Base-by-base conservation (phyloP, 2,888 invertebrate species). In the Petrolisthes manimaculis region DNA sequence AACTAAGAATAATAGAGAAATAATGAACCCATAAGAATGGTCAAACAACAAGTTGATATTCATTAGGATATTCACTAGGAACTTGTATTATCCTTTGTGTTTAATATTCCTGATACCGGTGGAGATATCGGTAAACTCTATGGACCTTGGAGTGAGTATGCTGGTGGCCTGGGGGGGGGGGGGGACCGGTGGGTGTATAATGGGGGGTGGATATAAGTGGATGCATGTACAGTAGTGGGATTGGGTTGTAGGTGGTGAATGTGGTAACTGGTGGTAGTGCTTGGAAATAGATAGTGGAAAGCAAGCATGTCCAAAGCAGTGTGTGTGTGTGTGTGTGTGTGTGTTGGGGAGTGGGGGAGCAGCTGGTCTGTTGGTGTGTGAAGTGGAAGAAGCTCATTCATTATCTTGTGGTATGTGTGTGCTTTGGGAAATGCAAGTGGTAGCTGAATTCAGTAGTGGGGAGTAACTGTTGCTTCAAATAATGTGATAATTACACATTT, bases 1-100 rank as follows among this genome's bases (percentile, higher is more conserved):
- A 71, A 84, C 55, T 53, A 83, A 86, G 56, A 77, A 86, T 51
- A 83, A 67, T 24, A 84, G 82, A 79, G 78, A 71, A 87, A 87
- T 56, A 87, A 83, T 55, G 87, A 79, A 84, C 80, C 83, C 83
- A 71, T 87, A 75, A 83, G 37, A 53, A 53, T 75, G 79, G 69
- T 84, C 78, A 87, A 86, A 87, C 83, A 83, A 83, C 87, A 87
- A 69, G 87, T 77, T 87, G 69, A 81, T 83, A 74, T 37, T 37
- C 37, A 87, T 87, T 87, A 87, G 83, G 87, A 87, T 78, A 87
- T 83, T 82, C 79, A 87, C 87, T 87, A 87, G 87, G 87, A 87
- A 87, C 87, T 87, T 87, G 87, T 51, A 87, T 87, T 87, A 87
- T 87, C 87, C 87, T 83, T 87, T 87, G 87, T 87, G 87, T 87